These are phyloP conservation scores for Brachionus koreanus DNA, from an alignment of 1,140 invertebrate genomes.

Conservation along the genomic window DNA sequence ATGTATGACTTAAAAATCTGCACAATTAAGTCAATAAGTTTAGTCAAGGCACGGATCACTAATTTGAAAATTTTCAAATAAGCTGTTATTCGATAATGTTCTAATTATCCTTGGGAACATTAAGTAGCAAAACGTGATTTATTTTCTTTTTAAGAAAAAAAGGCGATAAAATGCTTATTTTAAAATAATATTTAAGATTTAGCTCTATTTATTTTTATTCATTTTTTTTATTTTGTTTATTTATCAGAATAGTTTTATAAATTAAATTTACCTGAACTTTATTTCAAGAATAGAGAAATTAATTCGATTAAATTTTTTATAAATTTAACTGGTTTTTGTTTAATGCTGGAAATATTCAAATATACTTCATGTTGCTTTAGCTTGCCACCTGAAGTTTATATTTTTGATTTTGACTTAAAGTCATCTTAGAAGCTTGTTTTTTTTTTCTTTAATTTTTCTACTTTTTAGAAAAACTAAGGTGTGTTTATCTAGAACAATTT, in stretches of 20 bases:
- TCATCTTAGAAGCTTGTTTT: background rate
- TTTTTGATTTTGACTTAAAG: background rate
- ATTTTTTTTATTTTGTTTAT: constrained; percentile 1
- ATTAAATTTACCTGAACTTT: background rate
- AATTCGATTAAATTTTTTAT: background rate
- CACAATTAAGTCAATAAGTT: background rate
- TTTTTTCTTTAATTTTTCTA: background rate
- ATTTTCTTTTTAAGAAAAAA: background rate
- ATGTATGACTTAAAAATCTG: background rate
- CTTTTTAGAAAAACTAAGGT: background rate
- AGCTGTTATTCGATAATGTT: background rate
- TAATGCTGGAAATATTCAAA: background rate
- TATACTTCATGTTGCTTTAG: background rate
- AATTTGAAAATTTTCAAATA: background rate
- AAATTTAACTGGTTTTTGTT: background rate
- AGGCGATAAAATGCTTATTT: background rate
- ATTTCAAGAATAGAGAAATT: background rate
- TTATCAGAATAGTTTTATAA: background rate
- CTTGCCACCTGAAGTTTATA: background rate
- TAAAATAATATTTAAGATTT: background rate
- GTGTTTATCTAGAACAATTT: background rate
- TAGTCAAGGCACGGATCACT: background rate
- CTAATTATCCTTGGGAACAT: constrained; percentile 28
- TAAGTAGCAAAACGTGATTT: constrained; percentile 31
- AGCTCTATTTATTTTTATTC: background rate